A percentile compares a stretch with the other conserved stretches of the same genome.
Evolutionary conservation across 2,113 vertebrate species (phyloP).

Genomic region (Sturnira hondurensis): DNA sequence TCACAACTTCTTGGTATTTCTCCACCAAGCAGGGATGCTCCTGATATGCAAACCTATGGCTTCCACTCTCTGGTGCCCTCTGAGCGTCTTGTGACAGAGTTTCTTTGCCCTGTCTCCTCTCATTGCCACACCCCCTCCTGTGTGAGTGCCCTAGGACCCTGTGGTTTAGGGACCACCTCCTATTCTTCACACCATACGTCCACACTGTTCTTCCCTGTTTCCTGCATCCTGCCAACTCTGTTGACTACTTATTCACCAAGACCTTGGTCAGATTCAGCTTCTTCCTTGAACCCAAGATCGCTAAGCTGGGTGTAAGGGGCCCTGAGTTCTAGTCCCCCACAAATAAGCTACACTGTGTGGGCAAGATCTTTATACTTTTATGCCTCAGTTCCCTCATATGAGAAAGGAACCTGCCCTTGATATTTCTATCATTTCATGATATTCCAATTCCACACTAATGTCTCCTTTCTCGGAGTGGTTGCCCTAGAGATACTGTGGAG

Average conservation of each 20-base stretch:
- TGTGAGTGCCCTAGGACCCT: neutral
- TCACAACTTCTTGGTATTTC: neutral
- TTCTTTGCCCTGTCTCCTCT: neutral
- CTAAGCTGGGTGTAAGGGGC: neutral
- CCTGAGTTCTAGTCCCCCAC: neutral
- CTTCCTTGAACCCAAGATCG: neutral
- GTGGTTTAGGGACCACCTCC: neutral
- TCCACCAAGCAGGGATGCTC: neutral
- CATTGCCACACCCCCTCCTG: neutral
- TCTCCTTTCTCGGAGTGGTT: neutral
- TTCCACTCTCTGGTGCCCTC: neutral
- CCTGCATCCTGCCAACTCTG: neutral
- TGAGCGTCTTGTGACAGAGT: neutral
- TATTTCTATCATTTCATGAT: neutral
- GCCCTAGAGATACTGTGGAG: neutral
- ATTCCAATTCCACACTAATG: neutral
- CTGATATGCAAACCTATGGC: neutral
- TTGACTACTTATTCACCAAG: neutral
- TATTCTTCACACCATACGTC: rapidly evolving
- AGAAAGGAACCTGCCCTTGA: neutral
- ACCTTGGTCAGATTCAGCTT: neutral
- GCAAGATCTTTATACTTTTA: neutral
- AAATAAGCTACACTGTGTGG: neutral
- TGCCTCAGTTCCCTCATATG: neutral
- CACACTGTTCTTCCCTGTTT: neutral